These are phyloP conservation scores for Notarius quadriscutis DNA, from an alignment of 2,113 vertebrate genomes.

Conservation along the genomic window DNA sequence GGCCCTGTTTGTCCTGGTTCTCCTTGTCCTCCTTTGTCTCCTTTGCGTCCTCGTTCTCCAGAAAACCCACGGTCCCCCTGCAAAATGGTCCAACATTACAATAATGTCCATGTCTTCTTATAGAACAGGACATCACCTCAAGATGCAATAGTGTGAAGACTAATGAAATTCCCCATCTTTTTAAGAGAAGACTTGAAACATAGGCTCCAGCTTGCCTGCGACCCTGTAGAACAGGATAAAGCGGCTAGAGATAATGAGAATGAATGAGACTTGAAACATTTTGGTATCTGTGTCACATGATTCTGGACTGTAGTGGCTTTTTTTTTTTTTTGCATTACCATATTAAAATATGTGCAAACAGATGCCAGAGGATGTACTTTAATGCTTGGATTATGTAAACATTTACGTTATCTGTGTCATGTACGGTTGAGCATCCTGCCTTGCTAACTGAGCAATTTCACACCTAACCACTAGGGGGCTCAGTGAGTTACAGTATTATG, in stretches of 20 bases:
- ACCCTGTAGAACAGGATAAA: no score
- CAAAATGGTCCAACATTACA: constrained; percentile 1
- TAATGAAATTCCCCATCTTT: not conserved
- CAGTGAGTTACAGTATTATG: not conserved
- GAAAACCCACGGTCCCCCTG: constrained; percentile 81
- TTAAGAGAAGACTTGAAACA: not conserved
- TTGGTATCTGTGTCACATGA: not conserved
- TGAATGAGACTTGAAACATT: not conserved
- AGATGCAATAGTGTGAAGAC: not conserved
- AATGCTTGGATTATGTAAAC: not conserved
- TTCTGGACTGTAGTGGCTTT: not conserved
- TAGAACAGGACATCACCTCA: not conserved
- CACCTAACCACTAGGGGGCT: not conserved
- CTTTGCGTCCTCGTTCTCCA: constrained; percentile 78
- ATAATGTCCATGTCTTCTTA: not conserved
- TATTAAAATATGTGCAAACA: not conserved
- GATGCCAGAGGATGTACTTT: not conserved
- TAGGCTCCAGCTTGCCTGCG: no score
- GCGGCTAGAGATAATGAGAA: no score
- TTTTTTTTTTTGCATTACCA: not conserved
- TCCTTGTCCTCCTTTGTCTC: constrained; percentile 79
- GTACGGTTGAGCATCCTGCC: not conserved
- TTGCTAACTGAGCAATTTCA: not conserved
- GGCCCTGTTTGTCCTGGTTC: constrained; percentile 72
- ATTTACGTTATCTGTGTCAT: not conserved